phyloP scores from a whole-genome alignment of 2,113 vertebrate genomes.

The Ivindomyrus marchei region DNA sequence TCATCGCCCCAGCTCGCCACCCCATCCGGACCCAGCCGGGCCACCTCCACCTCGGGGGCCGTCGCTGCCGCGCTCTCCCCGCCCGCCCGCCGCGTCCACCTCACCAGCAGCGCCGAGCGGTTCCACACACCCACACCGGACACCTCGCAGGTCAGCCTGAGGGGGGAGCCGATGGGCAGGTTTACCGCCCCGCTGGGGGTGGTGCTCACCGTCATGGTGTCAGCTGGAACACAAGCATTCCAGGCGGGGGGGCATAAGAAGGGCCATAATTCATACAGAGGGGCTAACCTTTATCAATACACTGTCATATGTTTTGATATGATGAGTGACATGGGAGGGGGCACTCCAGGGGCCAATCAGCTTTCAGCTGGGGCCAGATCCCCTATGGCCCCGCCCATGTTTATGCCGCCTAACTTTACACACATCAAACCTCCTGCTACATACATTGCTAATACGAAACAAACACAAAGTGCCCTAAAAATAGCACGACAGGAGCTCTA shows the following conservation, averaged over 20 bases:
- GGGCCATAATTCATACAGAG: too few relatives aligned
- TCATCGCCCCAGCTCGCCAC: conserved; percentile 68
- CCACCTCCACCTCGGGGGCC: conserved; percentile 56
- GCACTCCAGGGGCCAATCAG: neutral
- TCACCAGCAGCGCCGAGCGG: conserved; percentile 52
- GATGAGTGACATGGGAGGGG: neutral
- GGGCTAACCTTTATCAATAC: neutral
- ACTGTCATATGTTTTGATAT: neutral
- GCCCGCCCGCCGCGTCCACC: conserved; percentile 60
- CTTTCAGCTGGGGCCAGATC: neutral
- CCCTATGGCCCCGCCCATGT: neutral
- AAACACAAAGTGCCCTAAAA: neutral
- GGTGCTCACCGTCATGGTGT: conserved; percentile 61
- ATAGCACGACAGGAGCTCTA: neutral
- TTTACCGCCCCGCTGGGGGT: conserved; percentile 52
- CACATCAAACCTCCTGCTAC: neutral
- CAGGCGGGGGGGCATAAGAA: neutral
- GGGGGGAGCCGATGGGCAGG: conserved; percentile 57
- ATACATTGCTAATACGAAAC: neutral
- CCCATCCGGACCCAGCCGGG: conserved; percentile 59
- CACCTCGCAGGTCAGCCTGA: conserved; percentile 64
- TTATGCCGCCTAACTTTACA: neutral
- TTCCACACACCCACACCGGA: conserved; percentile 54
- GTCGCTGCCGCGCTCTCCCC: conserved; percentile 30
- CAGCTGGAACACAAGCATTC: conserved; percentile 49